Evolutionary conservation across 2,888 invertebrate species (phyloP), one percentile per base, ranked within the genome.

Genomic region (Spatulosminthurus flaviceps): DNA sequence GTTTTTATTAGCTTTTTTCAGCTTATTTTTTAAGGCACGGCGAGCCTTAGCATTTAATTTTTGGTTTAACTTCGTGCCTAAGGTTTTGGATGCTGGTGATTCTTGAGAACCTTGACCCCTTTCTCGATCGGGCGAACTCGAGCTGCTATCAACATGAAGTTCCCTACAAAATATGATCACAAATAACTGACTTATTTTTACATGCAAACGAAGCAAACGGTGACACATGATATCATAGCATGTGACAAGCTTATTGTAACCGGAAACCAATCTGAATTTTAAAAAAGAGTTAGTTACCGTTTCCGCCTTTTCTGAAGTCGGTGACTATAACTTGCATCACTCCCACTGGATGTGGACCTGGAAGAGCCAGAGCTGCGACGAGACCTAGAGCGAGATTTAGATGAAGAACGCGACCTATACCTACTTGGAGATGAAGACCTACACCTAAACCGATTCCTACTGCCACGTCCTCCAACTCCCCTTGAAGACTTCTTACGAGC

Each of bases 281-380:
- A 22, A 28, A 28, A 34, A 34, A 34, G 4, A 9, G 16, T 5
- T 51, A 42, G 22, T 80, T 81, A 83, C 84, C 83, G 78, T 76
- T 84, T 82, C 29, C 83, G 79, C n/a, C 82, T 76, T 60, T 83
- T 84, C n/a, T 42, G 70, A 21, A 81, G 80, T 22, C 78, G 66
- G 13, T 72, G 66, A 43, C 81, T 82, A 22, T 81, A 79, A 19
- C 82, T 79, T 4, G 21, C 75, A 41, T 73, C 61, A 73, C 75
- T 78, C 2, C 60, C 72, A 34, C 43, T 69, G 28, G 83, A 80
- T 74, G 83, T 81, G 69, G 81, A 80, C 80, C 82, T 77, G 19
- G 81, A 79, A 16, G 86, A 86, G 61, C 84, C 80, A 11, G 86
- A 86, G 34, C 87, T 84, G n/a, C 88, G 87, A 66, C 87, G 84